Percentiles rank a stretch among this genome's conserved stretches.
phyloP scores from a whole-genome alignment of 2,113 vertebrate genomes.

The Argyrosomus japonicus region DNA sequence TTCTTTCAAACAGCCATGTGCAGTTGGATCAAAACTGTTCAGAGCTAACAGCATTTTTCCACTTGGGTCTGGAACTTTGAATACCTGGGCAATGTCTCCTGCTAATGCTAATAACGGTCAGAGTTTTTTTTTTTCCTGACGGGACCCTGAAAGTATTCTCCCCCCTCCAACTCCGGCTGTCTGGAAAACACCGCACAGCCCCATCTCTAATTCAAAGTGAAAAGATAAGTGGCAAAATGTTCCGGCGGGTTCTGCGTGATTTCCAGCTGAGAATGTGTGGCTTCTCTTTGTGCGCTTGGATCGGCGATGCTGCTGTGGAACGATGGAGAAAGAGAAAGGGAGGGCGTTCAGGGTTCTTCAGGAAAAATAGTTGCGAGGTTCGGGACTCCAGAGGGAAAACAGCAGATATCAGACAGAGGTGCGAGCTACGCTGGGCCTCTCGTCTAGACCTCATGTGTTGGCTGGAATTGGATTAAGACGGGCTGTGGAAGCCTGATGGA shows the following conservation, averaged over 20 bases:
- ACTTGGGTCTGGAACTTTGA: slow-evolving; percentile 57
- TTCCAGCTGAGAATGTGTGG: slow-evolving; percentile 74
- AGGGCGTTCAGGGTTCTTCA: slow-evolving; percentile 41
- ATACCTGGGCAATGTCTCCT: slow-evolving; percentile 73
- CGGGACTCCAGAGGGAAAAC: slow-evolving; percentile 38
- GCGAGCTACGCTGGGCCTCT: slow-evolving; percentile 49
- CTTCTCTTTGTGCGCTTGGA: slow-evolving; percentile 53
- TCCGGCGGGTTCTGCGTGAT: slow-evolving; percentile 64
- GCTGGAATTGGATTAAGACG: slow-evolving; percentile 66
- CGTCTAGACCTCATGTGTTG: slow-evolving; percentile 76
- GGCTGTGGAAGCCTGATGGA: slow-evolving; percentile 56
- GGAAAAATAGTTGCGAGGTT: slow-evolving; percentile 18
- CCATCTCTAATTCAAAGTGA: slow-evolving; percentile 80
- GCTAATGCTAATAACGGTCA: slow-evolving; percentile 72
- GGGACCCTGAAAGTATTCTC: slow-evolving; percentile 54
- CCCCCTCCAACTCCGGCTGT: slow-evolving; percentile 29
- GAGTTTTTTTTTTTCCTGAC: slow-evolving; percentile 60
- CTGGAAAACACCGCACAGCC: slow-evolving; percentile 68
- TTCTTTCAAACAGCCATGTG: slow-evolving; percentile 21
- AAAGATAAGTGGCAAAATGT: slow-evolving; percentile 78
- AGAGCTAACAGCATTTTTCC: slow-evolving; percentile 59
- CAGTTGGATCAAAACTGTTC: slow-evolving; percentile 45
- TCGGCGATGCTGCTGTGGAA: slow-evolving; percentile 21
- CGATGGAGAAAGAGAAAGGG: too few relatives aligned
- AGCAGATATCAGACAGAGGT: slow-evolving; percentile 46